phyloP scores from a whole-genome alignment of 2,888 invertebrate species.

The Xestia sexstrigata region DNA sequence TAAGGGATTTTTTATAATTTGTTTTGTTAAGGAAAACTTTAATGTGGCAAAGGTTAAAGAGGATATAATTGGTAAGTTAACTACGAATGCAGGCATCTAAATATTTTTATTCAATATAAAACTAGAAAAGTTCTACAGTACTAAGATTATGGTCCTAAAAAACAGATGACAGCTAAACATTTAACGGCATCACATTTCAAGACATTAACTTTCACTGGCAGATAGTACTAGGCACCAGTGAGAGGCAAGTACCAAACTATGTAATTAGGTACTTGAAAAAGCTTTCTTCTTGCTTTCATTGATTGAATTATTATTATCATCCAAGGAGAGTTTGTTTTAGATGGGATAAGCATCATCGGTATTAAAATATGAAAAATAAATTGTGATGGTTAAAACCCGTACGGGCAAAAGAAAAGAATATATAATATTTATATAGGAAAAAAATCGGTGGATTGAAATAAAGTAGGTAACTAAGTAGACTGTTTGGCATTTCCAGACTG shows the following conservation, averaged over 20 bases:
- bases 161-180: slow-evolving; percentile 27
- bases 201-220: slow-evolving; percentile 62
- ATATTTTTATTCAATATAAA: background rate
- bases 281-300: slow-evolving; percentile 54
- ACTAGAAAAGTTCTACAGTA: background rate
- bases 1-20: background rate
- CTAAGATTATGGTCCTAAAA: background rate
- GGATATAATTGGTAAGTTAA: no score
- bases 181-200: slow-evolving; percentile 40
- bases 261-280: slow-evolving; percentile 50
- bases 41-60: background rate
- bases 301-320: slow-evolving; percentile 37
- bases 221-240: slow-evolving; percentile 47
- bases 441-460: background rate
- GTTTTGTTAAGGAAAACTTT: background rate
- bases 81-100: background rate
- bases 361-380: background rate
- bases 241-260: slow-evolving; percentile 47
- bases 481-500: background rate
- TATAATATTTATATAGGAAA: background rate
- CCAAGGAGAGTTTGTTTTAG: background rate
- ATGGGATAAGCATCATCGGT: background rate
- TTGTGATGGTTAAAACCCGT: background rate
- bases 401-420: background rate
- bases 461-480: background rate